These are phyloP conservation scores for Balanococcus diminutus DNA, from an alignment of 2,888 invertebrate genomes.

Conservation along the genomic window DNA sequence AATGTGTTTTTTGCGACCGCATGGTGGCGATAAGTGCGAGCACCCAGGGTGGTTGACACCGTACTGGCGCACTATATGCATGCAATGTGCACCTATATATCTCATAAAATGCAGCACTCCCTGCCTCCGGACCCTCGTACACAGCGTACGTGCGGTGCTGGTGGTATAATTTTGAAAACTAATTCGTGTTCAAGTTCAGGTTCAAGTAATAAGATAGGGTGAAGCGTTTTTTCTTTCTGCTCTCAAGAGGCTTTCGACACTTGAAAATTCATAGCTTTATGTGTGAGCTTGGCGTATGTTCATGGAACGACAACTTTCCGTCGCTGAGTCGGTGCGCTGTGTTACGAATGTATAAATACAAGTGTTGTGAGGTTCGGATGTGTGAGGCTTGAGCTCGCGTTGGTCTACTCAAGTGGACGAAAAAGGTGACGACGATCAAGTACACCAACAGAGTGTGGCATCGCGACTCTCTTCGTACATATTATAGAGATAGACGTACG, in stretches of 20 bases:
- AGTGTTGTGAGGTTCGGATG: background rate
- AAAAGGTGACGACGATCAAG: background rate
- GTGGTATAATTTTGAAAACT: slow-evolving; percentile 11
- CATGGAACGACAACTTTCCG: too few species aligned
- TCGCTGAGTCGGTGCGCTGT: too few species aligned
- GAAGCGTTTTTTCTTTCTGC: background rate
- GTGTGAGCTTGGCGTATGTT: too few species aligned
- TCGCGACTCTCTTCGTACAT: background rate
- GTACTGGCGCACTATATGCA: background rate
- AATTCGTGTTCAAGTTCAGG: slow-evolving; percentile 33
- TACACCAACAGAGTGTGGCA: background rate
- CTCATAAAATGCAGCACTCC: background rate
- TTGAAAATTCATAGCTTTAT: background rate
- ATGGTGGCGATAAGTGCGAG: background rate
- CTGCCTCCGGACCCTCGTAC: background rate
- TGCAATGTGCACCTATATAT: background rate
- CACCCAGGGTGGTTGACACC: background rate
- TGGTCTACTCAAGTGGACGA: background rate
- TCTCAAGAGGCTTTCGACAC: background rate
- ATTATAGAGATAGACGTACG: background rate
- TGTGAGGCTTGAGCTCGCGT: background rate
- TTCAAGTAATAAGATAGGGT: background rate
- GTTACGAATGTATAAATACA: background rate
- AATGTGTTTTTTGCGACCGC: background rate
- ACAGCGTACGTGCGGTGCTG: background rate